Conservation (phyloP, 1,140 invertebrate species). For the Lycorma delicatula region DNA sequence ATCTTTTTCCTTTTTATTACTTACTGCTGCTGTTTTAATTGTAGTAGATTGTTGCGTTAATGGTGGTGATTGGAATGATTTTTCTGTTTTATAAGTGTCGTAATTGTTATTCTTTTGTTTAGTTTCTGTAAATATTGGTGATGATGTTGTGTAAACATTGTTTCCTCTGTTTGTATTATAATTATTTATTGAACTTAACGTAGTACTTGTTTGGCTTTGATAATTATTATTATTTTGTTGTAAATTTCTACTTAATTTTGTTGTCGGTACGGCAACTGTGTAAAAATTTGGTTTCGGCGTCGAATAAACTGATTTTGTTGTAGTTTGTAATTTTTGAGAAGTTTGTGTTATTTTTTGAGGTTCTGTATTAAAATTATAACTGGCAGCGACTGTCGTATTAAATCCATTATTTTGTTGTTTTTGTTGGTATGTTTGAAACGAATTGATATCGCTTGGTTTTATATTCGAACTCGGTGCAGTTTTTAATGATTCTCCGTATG, state of each 20-base stretch:
- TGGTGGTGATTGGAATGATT: conserved; percentile 3
- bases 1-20: conserved; percentile 19
- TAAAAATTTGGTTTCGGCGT: not conserved
- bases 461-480: conserved; percentile 29
- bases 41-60: conserved; percentile 8
- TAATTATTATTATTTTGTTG: not conserved
- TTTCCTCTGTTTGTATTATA: no score
- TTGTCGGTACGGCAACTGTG: not conserved
- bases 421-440: conserved; percentile 24
- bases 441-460: conserved; percentile 28
- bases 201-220: not conserved
- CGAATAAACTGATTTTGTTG: conserved; percentile 4
- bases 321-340: conserved; percentile 9
- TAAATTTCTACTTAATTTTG: not conserved
- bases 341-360: conserved; percentile 7
- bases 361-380: conserved; percentile 24
- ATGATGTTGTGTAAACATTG: no score
- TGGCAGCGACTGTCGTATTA: conserved; percentile 26
- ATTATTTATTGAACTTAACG: not conserved
- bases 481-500: conserved; percentile 27
- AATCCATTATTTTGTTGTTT: conserved; percentile 18
- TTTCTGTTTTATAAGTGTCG: no score
- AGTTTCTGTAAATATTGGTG: no score
- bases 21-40: conserved; percentile 6
- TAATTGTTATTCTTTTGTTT: not conserved